Evolutionary conservation across 2,888 invertebrate species (phyloP).

Genomic region (Drosophila dives): DNA sequence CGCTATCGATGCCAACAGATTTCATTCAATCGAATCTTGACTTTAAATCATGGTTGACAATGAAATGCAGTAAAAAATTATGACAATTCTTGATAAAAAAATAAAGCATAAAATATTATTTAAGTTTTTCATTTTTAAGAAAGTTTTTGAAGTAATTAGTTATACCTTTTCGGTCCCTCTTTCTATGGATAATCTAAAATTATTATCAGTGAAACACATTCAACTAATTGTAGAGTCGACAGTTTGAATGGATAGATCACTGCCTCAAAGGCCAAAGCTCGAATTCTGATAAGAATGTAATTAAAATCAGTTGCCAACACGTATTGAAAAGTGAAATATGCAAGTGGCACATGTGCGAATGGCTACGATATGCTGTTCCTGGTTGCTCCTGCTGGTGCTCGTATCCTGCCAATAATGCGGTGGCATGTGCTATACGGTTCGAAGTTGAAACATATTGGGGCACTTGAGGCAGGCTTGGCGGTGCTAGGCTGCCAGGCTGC

Average conservation of each 20-base stretch:
- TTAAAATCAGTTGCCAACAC: constrained; percentile 39
- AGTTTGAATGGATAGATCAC: constrained; percentile 10
- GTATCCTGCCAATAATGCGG: constrained; percentile 39
- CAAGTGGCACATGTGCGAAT: constrained; percentile 32
- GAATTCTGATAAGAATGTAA: constrained; percentile 9
- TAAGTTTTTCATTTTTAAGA: neutral
- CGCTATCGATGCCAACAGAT: constrained; percentile 31
- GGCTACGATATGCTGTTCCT: neutral
- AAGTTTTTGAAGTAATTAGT: neutral
- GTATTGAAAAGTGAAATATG: constrained; percentile 34
- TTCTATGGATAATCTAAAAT: neutral
- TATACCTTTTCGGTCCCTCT: neutral
- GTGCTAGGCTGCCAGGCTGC: neutral
- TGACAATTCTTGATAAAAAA: neutral
- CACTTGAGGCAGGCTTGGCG: constrained; percentile 61
- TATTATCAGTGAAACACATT: neutral
- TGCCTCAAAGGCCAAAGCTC: neutral
- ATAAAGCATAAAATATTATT: neutral
- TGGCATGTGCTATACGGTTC: constrained; percentile 68
- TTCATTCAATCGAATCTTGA: constrained; percentile 41
- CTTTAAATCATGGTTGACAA: neutral
- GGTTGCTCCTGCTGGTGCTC: constrained; percentile 1
- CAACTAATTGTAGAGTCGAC: constrained; percentile 24
- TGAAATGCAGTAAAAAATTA: neutral
- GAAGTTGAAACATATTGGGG: constrained; percentile 75